phyloP scores from a whole-genome alignment of 2,888 invertebrate genomes.

The Trissoscelio sp. region DNA sequence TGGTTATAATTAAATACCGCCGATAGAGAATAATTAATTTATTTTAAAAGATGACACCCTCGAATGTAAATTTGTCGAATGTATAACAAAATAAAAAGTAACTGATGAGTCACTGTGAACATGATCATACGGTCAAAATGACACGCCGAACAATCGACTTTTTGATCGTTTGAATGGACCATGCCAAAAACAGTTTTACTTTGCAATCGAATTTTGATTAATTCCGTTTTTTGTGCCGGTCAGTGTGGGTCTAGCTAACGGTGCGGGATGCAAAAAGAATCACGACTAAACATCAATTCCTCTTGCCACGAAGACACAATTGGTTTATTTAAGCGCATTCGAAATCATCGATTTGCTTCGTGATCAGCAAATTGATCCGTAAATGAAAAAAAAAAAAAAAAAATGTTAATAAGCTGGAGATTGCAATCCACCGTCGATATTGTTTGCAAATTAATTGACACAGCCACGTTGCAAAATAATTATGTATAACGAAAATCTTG shows the following conservation, averaged over 20 bases:
- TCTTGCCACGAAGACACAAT: conserved; percentile 55
- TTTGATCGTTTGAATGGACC: conserved; percentile 13
- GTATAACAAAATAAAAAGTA: conserved; percentile 44
- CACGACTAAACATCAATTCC: conserved; percentile 39
- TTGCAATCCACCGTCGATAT: background rate
- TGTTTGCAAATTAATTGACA: conserved; percentile 33
- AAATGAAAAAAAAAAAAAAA: conserved; percentile 17
- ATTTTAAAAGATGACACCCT: conserved; percentile 15
- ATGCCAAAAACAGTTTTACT: conserved; percentile 32
- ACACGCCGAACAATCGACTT: conserved; percentile 36
- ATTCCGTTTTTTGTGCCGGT: conserved; percentile 31
- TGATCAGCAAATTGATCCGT: conserved; percentile 43
- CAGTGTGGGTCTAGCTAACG: conserved; percentile 65
- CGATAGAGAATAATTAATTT: conserved; percentile 3
- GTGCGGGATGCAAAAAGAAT: conserved; percentile 64
- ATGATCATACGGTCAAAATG: conserved; percentile 13
- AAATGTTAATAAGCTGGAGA: conserved; percentile 36
- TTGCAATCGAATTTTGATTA: conserved; percentile 61
- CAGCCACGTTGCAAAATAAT: conserved; percentile 44
- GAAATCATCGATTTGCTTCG: conserved; percentile 51
- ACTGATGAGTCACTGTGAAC: conserved; percentile 41
- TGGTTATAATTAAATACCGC: conserved; percentile 37
- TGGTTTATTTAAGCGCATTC: conserved; percentile 48
- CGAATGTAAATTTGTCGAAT: conserved; percentile 29
- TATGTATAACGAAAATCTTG: conserved; percentile 47